A percentile compares a stretch with the other conserved stretches of the same genome.
phyloP scores from a whole-genome alignment of 1,140 invertebrate genomes.

The Drepana arcuata region DNA sequence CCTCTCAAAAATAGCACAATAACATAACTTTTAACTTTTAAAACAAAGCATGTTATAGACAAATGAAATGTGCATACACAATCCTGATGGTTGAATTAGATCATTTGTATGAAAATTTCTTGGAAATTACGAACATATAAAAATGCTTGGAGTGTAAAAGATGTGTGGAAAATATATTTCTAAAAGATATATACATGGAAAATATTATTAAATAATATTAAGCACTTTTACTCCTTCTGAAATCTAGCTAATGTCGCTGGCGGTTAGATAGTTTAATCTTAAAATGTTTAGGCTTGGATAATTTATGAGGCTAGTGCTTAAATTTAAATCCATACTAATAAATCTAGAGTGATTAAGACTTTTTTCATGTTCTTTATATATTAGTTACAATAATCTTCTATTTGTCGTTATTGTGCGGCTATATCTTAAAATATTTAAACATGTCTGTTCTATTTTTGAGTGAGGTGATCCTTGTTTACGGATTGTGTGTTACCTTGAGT shows the following conservation, averaged over 20 bases:
- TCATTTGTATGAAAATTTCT: too few species aligned
- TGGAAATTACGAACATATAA: too few species aligned
- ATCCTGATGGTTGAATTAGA: too few species aligned
- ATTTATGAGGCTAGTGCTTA: slow-evolving; percentile 25
- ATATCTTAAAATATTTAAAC: slow-evolving; percentile 13
- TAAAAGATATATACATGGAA: slow-evolving; percentile 12
- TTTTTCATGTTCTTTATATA: neutral
- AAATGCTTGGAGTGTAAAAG: too few species aligned
- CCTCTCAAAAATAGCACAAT: too few species aligned
- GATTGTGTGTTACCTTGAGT: slow-evolving; percentile 39
- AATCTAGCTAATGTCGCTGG: slow-evolving; percentile 22
- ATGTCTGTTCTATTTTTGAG: slow-evolving; percentile 24
- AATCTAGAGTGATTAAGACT: too few species aligned
- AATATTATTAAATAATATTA: too few species aligned
- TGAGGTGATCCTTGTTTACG: slow-evolving; percentile 24
- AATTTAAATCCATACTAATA: slow-evolving; percentile 22
- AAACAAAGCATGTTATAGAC: too few species aligned
- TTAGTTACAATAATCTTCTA: slow-evolving; percentile 10
- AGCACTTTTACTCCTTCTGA: slow-evolving; percentile 19
- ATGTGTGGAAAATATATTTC: too few species aligned
- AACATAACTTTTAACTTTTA: too few species aligned
- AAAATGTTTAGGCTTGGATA: slow-evolving; percentile 14
- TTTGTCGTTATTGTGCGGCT: slow-evolving; percentile 17
- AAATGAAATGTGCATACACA: too few species aligned
- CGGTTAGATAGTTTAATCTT: slow-evolving; percentile 28